Percentiles rank a stretch among this genome's conserved stretches.
phyloP scores from a whole-genome alignment of 2,113 vertebrate genomes.

The Alaudala cheleensis region DNA sequence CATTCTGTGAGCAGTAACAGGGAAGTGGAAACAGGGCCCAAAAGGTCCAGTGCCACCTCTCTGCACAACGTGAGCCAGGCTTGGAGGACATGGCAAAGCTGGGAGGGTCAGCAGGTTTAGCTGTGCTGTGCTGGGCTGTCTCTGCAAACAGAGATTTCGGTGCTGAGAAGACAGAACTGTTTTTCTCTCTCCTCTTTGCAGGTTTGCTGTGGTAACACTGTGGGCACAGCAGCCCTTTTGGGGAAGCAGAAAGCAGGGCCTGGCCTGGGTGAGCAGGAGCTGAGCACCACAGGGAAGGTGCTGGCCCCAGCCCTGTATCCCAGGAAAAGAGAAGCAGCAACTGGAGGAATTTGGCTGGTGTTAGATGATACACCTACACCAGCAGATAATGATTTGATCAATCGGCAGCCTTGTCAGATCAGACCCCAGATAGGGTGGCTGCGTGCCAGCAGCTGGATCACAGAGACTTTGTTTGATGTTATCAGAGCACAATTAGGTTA shows the following conservation, averaged over 20 bases:
- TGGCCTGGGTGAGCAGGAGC: background rate
- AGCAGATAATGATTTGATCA: constrained; percentile 69
- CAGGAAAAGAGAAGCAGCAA: background rate
- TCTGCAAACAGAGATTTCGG: background rate
- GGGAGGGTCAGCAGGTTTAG: background rate
- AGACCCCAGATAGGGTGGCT: constrained; percentile 55
- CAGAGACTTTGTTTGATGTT: constrained; percentile 58
- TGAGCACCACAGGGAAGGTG: background rate
- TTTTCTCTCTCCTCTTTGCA: background rate
- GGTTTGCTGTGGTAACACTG: background rate
- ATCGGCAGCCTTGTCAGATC: constrained; percentile 67
- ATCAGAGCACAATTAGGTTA: constrained; percentile 63
- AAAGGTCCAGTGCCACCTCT: background rate
- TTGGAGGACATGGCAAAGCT: background rate
- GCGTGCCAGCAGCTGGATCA: constrained; percentile 54
- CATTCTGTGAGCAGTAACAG: background rate
- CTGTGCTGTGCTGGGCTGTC: background rate
- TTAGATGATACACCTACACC: constrained; percentile 43
- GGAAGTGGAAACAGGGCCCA: background rate
- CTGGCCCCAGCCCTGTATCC: background rate
- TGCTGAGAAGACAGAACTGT: background rate
- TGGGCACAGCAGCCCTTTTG: background rate
- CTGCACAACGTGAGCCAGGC: background rate
- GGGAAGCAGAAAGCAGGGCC: background rate
- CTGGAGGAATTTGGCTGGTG: constrained; percentile 47